phyloP scores from a whole-genome alignment of 2,888 invertebrate genomes.

The Chrysolina haemoptera region DNA sequence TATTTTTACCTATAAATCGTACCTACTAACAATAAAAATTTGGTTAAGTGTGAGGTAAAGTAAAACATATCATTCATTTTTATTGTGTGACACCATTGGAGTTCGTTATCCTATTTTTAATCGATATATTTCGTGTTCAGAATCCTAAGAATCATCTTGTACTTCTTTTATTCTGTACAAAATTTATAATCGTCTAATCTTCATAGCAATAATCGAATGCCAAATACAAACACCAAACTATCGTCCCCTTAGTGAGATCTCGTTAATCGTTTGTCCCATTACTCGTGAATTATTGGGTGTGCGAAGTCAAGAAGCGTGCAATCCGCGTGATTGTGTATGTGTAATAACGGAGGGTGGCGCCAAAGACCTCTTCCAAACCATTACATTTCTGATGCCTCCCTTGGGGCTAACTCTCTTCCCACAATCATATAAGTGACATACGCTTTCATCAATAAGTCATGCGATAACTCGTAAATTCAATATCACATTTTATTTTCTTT shows the following conservation, averaged over 20 bases:
- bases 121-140: too few species aligned
- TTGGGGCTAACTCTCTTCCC: constrained; percentile 45
- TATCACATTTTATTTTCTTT: too few species aligned
- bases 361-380: constrained; percentile 49
- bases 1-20: too few species aligned
- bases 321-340: constrained; percentile 47
- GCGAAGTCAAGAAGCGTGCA: constrained; percentile 55
- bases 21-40: too few species aligned
- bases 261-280: constrained; percentile 59
- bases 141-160: too few species aligned
- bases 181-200: too few species aligned
- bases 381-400: constrained; percentile 45
- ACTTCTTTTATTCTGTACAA: too few species aligned
- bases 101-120: too few species aligned
- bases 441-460: constrained; percentile 52
- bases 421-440: constrained; percentile 54
- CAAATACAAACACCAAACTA: constrained; percentile 29
- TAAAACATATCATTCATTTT: too few species aligned
- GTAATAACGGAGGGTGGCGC: constrained; percentile 48
- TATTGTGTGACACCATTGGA: too few species aligned
- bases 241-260: constrained; percentile 22
- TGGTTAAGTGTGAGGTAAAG: too few species aligned
- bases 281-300: constrained; percentile 61
- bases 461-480: constrained; percentile 52
- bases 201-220: constrained; percentile 18